These are phyloP conservation scores for Ailurus styani DNA, from an alignment of 2,113 vertebrate genomes.

Conservation along the genomic window DNA sequence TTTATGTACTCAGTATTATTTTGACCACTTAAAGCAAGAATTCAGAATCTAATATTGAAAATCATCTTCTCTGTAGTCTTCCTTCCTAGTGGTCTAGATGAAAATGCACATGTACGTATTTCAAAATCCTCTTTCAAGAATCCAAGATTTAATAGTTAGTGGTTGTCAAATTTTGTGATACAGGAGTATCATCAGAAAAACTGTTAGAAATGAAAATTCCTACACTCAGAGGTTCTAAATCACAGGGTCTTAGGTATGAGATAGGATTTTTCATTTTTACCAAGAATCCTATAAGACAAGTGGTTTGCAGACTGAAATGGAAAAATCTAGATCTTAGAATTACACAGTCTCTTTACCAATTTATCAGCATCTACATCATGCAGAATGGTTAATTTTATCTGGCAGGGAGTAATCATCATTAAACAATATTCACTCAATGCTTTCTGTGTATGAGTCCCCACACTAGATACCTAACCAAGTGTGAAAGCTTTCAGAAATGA, in stretches of 20 bases:
- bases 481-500: conserved; percentile 3
- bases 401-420: neutral
- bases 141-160: neutral
- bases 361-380: neutral
- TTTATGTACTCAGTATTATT: neutral
- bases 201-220: neutral
- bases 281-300: neutral
- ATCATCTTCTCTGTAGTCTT: neutral
- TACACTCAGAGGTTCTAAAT: neutral
- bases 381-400: neutral
- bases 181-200: neutral
- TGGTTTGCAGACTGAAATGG: neutral
- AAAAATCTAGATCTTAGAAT: neutral
- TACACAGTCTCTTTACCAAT: neutral
- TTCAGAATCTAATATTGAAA: neutral
- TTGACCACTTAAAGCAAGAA: neutral
- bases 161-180: neutral
- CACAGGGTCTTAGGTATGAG: neutral
- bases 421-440: neutral
- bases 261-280: conserved; percentile 10
- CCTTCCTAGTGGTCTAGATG: neutral
- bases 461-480: neutral
- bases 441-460: neutral
- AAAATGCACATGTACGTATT: neutral
- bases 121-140: neutral